These are phyloP conservation scores for Diogma glabrata DNA, from an alignment of 2,888 invertebrate species.

Conservation along the genomic window DNA sequence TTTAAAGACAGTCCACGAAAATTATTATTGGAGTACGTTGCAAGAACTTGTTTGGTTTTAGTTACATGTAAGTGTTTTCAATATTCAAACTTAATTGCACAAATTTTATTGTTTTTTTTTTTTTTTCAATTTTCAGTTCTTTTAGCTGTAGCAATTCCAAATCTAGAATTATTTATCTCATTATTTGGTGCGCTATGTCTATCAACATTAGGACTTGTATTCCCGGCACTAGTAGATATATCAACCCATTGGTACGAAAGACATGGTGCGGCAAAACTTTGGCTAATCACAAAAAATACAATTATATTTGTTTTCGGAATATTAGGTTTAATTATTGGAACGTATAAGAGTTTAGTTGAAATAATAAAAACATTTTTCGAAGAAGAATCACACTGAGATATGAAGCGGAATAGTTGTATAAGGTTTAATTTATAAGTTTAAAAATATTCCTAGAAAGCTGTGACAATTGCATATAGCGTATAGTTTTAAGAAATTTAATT, in stretches of 20 bases:
- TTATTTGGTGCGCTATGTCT: slow-evolving; percentile 81
- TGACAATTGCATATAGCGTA: too few relatives aligned
- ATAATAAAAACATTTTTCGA: slow-evolving; percentile 46
- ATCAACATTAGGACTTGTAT: slow-evolving; percentile 77
- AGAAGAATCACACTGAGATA: too few relatives aligned
- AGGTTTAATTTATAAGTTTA: too few relatives aligned
- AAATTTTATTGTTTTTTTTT: slow-evolving; percentile 8
- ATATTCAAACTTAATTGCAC: slow-evolving; percentile 31
- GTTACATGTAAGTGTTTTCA: slow-evolving; percentile 64
- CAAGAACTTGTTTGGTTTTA: slow-evolving; percentile 66
- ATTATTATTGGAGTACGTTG: slow-evolving; percentile 60
- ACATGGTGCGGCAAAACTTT: slow-evolving; percentile 41
- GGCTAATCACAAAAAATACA: slow-evolving; percentile 49
- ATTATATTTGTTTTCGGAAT: slow-evolving; percentile 52
- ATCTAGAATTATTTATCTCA: slow-evolving; percentile 68
- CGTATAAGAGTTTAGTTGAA: slow-evolving; percentile 53
- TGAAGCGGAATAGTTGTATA: too few relatives aligned
- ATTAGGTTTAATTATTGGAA: slow-evolving; percentile 56
- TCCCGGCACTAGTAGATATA: slow-evolving; percentile 80
- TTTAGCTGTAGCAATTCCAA: slow-evolving; percentile 74
- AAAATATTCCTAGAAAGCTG: too few relatives aligned
- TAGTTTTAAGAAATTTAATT: too few relatives aligned
- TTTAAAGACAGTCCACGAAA: slow-evolving; percentile 49
- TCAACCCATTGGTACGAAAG: slow-evolving; percentile 67
- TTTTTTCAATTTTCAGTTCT: slow-evolving; percentile 47